Percentiles rank a stretch among this genome's conserved stretches.
Evolutionary conservation across 2,888 invertebrate genomes (phyloP).

Genomic region (Diploptera punctata): DNA sequence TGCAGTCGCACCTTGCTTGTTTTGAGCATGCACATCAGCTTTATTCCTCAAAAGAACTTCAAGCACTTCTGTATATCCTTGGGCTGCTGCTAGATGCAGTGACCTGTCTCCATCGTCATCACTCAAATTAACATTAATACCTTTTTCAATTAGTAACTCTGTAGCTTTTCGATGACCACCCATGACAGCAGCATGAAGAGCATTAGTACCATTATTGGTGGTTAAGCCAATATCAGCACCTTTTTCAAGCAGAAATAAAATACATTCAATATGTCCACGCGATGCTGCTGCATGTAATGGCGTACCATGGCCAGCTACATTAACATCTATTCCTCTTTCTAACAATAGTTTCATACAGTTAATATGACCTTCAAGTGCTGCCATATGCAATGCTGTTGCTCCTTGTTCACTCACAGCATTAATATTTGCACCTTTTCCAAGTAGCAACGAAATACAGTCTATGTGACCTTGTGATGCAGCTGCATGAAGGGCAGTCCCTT

Average conservation of each 20-base stretch:
- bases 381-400: constrained; percentile 14
- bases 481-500: background rate
- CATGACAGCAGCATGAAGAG: background rate
- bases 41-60: background rate
- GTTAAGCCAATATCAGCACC: background rate
- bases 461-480: background rate
- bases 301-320: background rate
- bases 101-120: background rate
- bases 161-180: background rate
- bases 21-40: background rate
- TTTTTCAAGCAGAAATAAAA: background rate
- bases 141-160: background rate
- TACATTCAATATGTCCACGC: background rate
- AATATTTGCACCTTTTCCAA: background rate
- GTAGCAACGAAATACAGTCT: background rate
- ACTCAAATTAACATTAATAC: background rate
- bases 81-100: background rate
- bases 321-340: background rate
- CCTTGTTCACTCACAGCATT: background rate
- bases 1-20: background rate
- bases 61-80: background rate
- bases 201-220: background rate
- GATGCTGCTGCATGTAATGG: background rate
- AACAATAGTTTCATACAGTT: background rate
- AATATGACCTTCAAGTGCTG: background rate